Conservation (phyloP, 2,888 invertebrate species). For the Flabesymbios commensalis region DNA sequence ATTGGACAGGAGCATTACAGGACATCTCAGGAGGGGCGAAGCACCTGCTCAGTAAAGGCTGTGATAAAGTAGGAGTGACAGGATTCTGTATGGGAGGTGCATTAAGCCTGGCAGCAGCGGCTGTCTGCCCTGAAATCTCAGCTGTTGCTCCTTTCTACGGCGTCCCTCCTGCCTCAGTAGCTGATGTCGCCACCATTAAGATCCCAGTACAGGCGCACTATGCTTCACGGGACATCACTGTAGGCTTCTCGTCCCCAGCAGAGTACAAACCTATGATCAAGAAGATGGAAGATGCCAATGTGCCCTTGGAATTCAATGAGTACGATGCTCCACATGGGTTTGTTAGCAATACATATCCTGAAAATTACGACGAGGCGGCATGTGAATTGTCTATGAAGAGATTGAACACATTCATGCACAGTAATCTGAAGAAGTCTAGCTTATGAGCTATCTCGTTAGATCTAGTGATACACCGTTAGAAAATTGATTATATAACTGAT, state of each 20-base stretch:
- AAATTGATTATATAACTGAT: no score
- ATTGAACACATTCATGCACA: no score
- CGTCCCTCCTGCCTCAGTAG: slow-evolving; percentile 40
- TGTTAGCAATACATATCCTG: slow-evolving; percentile 11
- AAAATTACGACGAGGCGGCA: slow-evolving; percentile 15
- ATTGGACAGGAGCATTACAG: slow-evolving; percentile 50
- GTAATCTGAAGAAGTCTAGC: no score
- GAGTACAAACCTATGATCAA: slow-evolving; percentile 40
- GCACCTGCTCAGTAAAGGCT: slow-evolving; percentile 41
- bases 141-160: slow-evolving; percentile 56
- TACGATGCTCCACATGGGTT: slow-evolving; percentile 39
- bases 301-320: slow-evolving; percentile 38
- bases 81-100: slow-evolving; percentile 60
- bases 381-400: no score
- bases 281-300: slow-evolving; percentile 33
- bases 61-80: slow-evolving; percentile 50
- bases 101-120: slow-evolving; percentile 45
- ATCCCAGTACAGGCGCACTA: slow-evolving; percentile 54
- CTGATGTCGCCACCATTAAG: slow-evolving; percentile 44
- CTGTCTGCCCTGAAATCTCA: slow-evolving; percentile 39
- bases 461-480: no score
- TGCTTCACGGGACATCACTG: slow-evolving; percentile 41
- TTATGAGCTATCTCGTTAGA: no score
- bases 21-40: slow-evolving; percentile 46
- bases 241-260: slow-evolving; percentile 47